These are phyloP conservation scores for Drosophila koepferae DNA, from an alignment of 2,888 invertebrate genomes.

Conservation along the genomic window DNA sequence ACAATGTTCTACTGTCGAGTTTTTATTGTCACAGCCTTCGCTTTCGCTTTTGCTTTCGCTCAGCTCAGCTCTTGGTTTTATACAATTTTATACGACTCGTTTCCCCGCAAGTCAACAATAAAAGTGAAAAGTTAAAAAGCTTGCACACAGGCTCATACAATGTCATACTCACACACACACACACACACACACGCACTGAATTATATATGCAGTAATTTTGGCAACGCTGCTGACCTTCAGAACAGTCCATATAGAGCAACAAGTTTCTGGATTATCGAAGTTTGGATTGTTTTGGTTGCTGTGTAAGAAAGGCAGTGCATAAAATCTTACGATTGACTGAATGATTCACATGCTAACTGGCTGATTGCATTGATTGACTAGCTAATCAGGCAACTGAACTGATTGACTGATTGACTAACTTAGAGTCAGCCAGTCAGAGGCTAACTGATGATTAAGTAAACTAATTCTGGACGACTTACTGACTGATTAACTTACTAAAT, in stretches of 20 bases:
- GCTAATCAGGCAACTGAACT: too few relatives aligned
- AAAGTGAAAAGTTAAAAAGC: slow-evolving; percentile 54
- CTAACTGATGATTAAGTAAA: too few relatives aligned
- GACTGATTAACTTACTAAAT: too few relatives aligned
- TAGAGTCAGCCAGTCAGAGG: neutral
- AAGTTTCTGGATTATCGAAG: neutral
- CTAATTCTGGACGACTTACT: too few relatives aligned
- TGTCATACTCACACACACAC: neutral
- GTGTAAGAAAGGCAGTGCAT: neutral
- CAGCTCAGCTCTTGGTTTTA: slow-evolving; percentile 9
- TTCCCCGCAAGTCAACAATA: slow-evolving; percentile 36
- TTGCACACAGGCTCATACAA: slow-evolving; percentile 4
- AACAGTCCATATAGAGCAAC: slow-evolving; percentile 2
- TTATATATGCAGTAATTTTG: slow-evolving; percentile 21
- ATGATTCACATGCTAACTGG: too few relatives aligned
- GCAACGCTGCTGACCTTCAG: slow-evolving; percentile 8
- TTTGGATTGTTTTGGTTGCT: too few relatives aligned
- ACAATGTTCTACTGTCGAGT: slow-evolving; percentile 12
- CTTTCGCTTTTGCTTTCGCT: slow-evolving; percentile 13
- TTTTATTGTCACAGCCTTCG: slow-evolving; percentile 39
- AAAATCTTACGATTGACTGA: neutral
- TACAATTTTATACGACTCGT: slow-evolving; percentile 23
- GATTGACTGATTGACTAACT: neutral
- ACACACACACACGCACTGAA: slow-evolving; percentile 1
- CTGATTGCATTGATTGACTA: neutral